Conservation (phyloP, 2,888 invertebrate species). For the Amiota communis region DNA sequence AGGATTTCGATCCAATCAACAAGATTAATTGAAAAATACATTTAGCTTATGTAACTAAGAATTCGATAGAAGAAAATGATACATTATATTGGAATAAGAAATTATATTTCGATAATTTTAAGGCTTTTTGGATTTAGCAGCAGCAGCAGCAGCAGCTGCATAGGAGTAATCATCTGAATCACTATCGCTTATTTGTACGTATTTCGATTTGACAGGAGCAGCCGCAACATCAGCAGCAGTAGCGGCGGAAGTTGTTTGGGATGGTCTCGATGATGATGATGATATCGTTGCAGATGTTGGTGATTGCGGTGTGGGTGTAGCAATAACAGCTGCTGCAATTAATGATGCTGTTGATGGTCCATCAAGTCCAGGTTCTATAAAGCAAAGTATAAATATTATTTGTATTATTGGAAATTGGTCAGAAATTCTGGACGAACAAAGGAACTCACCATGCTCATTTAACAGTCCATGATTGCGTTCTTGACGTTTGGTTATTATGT, state of each 20-base stretch:
- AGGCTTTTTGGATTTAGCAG: not conserved
- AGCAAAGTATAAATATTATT: not conserved
- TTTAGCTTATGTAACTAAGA: too few species aligned
- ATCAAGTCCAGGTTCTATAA: not conserved
- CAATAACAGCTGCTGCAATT: constrained; percentile 12
- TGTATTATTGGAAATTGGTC: not conserved
- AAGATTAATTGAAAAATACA: too few species aligned
- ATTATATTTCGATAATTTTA: not conserved
- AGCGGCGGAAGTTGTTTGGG: not conserved
- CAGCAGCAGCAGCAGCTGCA: not conserved
- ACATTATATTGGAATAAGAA: too few species aligned
- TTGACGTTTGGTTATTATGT: constrained; percentile 57
- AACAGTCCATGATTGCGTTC: constrained; percentile 61
- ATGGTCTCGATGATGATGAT: not conserved
- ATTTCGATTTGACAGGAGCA: too few species aligned
- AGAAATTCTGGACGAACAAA: not conserved
- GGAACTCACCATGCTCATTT: constrained; percentile 46
- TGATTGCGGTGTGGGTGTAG: not conserved
- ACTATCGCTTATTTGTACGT: not conserved
- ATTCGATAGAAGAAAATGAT: too few species aligned
- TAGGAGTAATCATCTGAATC: not conserved
- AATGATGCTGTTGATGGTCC: not conserved
- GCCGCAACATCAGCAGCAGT: not conserved
- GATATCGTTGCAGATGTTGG: not conserved
- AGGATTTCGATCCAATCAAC: too few species aligned